phyloP scores from a whole-genome alignment of 2,888 invertebrate genomes.

The Achlya flavicornis region DNA sequence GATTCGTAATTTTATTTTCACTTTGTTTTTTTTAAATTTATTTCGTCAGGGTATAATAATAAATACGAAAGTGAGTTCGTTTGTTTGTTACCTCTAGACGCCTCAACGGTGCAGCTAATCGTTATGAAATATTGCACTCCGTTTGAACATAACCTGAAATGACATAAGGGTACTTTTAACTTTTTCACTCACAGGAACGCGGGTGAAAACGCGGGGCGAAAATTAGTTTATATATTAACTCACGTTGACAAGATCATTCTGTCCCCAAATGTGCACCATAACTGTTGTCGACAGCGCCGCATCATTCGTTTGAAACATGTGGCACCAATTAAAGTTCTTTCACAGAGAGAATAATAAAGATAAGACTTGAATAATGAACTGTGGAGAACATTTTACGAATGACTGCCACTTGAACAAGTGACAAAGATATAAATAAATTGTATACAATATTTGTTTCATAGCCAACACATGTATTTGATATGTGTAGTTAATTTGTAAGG shows the following conservation, averaged over 20 bases:
- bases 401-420: conserved; percentile 72
- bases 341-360: conserved; percentile 75
- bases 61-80: no score
- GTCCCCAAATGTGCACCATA: conserved; percentile 56
- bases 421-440: conserved; percentile 54
- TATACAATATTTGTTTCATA: conserved; percentile 21
- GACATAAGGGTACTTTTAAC: no score
- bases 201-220: no score
- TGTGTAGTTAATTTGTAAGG: background rate
- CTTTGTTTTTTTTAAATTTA: no score
- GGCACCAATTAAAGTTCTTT: conserved; percentile 80
- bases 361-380: conserved; percentile 77
- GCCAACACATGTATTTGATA: background rate
- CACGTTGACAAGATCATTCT: conserved; percentile 48
- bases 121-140: no score
- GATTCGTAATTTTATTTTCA: no score
- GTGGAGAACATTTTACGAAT: conserved; percentile 76
- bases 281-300: conserved; percentile 60
- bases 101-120: no score
- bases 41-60: no score
- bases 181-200: no score
- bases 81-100: no score
- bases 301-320: conserved; percentile 71
- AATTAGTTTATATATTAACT: conserved; percentile 18
- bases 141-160: no score